phyloP scores from a whole-genome alignment of 2,797 vertebrate species.

The Pangasius sanitwongsei region DNA sequence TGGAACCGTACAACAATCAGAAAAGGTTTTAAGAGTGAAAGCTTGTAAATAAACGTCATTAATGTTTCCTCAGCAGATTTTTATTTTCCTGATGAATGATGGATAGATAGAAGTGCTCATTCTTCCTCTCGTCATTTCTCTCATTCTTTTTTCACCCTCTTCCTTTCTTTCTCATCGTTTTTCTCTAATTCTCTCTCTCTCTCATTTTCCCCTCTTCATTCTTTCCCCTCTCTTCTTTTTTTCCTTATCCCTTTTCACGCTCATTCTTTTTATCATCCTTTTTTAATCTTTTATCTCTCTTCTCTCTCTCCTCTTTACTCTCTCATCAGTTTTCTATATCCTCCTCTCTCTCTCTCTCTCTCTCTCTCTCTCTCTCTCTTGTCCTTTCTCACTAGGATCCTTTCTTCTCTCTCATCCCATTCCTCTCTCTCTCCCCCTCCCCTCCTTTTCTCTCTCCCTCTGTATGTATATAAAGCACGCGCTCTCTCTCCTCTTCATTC shows the following conservation, averaged over 20 bases:
- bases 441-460: neutral
- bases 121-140: neutral
- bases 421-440: slow-evolving; percentile 42
- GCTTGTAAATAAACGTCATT: neutral
- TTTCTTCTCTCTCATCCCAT: slow-evolving; percentile 70
- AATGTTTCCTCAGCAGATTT: neutral
- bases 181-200: neutral
- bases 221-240: neutral
- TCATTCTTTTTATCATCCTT: slow-evolving; percentile 12
- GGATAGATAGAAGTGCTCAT: neutral
- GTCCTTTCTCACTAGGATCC: slow-evolving; percentile 16
- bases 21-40: neutral
- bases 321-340: neutral
- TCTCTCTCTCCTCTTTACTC: neutral
- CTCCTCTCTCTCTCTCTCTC: neutral
- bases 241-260: neutral
- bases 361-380: neutral
- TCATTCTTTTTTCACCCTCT: neutral
- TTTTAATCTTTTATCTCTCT: neutral
- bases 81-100: neutral
- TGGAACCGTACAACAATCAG: neutral
- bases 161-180: neutral
- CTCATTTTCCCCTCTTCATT: neutral
- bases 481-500: slow-evolving; percentile 1
- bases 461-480: slow-evolving; percentile 6